Percentiles rank a stretch among this genome's conserved stretches.
Evolutionary conservation across 1,140 invertebrate species (phyloP).

Genomic region (Drosophila gunungcola): DNA sequence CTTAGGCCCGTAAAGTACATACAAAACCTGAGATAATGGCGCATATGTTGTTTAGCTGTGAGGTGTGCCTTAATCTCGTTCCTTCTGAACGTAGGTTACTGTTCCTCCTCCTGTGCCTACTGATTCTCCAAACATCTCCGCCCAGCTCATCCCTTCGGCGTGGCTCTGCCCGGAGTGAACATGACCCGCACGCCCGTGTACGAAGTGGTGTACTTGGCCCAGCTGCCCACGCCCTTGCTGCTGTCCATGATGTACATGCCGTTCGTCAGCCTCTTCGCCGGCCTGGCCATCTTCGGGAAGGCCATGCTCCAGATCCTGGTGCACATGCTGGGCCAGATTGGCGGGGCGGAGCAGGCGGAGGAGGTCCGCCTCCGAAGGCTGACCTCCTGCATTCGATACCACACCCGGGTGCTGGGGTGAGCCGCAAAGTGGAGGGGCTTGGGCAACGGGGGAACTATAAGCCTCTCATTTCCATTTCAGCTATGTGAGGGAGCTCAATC

Average conservation of each 20-base stretch:
- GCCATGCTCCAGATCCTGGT: slow-evolving; percentile 67
- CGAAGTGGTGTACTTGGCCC: slow-evolving; percentile 67
- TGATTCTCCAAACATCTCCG: background rate
- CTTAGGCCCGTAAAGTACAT: no score
- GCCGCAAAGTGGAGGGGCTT: background rate
- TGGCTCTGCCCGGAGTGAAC: slow-evolving; percentile 66
- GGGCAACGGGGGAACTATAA: background rate
- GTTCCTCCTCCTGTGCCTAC: no score
- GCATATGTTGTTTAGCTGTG: no score
- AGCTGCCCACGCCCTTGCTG: slow-evolving; percentile 62
- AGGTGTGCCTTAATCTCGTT: no score
- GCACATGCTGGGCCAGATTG: slow-evolving; percentile 45
- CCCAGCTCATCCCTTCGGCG: slow-evolving; percentile 74
- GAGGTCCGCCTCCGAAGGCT: slow-evolving; percentile 34
- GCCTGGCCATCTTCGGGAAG: slow-evolving; percentile 75
- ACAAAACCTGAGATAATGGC: no score
- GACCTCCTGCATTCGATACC: slow-evolving; percentile 55
- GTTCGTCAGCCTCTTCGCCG: slow-evolving; percentile 75
- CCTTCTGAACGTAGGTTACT: no score
- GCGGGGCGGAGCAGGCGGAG: slow-evolving; percentile 5
- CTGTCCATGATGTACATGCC: slow-evolving; percentile 78
- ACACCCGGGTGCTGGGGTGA: slow-evolving; percentile 45
- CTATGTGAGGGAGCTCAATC: slow-evolving; percentile 63
- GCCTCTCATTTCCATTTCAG: slow-evolving; percentile 37
- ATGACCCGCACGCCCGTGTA: slow-evolving; percentile 67